Evolutionary conservation across 2,113 vertebrate species (phyloP).

Genomic region (Seriola aureovittata): DNA sequence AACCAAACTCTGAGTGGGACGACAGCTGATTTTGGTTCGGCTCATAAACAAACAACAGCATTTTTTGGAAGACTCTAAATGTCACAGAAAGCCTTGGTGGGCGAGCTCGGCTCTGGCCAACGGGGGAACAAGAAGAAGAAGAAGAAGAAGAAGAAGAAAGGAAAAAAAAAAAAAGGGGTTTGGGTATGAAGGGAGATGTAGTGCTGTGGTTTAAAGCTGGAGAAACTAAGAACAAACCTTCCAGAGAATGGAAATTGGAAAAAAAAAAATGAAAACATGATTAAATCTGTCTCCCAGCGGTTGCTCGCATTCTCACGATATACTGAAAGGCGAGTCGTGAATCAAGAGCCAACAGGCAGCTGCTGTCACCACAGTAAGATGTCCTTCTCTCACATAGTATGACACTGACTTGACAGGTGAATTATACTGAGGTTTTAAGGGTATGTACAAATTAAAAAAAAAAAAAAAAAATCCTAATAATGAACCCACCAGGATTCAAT

Average conservation of each 20-base stretch:
- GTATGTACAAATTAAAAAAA: constrained; percentile 14
- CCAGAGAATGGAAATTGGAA: constrained; percentile 59
- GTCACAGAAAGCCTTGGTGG: constrained; percentile 45
- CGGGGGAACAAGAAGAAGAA: neutral
- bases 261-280: constrained; percentile 61
- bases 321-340: constrained; percentile 49
- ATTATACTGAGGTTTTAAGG: constrained; percentile 27
- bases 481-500: neutral
- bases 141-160: neutral
- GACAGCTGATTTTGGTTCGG: constrained; percentile 52
- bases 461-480: neutral
- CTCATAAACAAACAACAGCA: constrained; percentile 53
- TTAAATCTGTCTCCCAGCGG: constrained; percentile 65
- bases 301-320: constrained; percentile 67
- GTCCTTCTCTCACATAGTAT: constrained; percentile 9
- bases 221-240: constrained; percentile 48
- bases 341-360: constrained; percentile 35
- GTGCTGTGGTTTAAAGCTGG: constrained; percentile 40
- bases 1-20: constrained; percentile 1
- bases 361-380: constrained; percentile 19
- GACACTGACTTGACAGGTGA: constrained; percentile 33
- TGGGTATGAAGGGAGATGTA: constrained; percentile 28
- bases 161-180: neutral
- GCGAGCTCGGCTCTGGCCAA: constrained; percentile 4
- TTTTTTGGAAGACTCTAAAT: constrained; percentile 59